phyloP scores from a whole-genome alignment of 2,113 vertebrate genomes.

The Todiramphus saurophagus region DNA sequence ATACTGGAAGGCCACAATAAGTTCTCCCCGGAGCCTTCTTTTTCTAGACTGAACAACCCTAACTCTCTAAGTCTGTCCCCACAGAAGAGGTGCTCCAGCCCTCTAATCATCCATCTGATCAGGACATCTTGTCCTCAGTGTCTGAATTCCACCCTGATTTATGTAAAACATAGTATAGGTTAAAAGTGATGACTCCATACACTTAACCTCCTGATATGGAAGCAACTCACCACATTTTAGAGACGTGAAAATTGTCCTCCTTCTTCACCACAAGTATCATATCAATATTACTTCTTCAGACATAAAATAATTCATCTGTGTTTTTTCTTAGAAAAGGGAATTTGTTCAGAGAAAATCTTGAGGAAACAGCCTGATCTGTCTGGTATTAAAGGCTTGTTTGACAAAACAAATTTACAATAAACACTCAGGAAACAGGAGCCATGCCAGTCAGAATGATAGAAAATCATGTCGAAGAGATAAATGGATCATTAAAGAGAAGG shows the following conservation, averaged over 20 bases:
- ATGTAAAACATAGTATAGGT: background rate
- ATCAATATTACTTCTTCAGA: background rate
- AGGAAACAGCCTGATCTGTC: conserved; percentile 34
- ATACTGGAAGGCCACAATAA: too few species aligned
- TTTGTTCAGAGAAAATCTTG: background rate
- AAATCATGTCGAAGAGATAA: conserved; percentile 62
- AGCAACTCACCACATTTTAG: background rate
- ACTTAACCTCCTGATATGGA: background rate
- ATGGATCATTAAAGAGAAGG: conserved; percentile 62
- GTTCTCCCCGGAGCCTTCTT: too few species aligned
- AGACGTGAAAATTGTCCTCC: background rate
- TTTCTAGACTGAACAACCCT: too few species aligned
- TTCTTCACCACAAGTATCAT: background rate
- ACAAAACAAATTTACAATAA: conserved; percentile 68
- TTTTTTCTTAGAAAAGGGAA: conserved; percentile 5
- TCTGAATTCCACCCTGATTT: background rate
- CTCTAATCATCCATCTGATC: too few species aligned
- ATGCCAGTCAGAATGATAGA: conserved; percentile 54
- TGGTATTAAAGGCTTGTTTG: conserved; percentile 55
- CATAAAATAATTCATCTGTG: conserved; percentile 1
- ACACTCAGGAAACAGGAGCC: conserved; percentile 44
- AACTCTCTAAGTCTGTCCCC: too few species aligned
- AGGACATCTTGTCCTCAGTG: background rate
- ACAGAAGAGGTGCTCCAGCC: too few species aligned
- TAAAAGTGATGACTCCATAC: background rate